These are phyloP conservation scores for Drosophila mulleri DNA, from an alignment of 2,888 invertebrate species.

Conservation along the genomic window DNA sequence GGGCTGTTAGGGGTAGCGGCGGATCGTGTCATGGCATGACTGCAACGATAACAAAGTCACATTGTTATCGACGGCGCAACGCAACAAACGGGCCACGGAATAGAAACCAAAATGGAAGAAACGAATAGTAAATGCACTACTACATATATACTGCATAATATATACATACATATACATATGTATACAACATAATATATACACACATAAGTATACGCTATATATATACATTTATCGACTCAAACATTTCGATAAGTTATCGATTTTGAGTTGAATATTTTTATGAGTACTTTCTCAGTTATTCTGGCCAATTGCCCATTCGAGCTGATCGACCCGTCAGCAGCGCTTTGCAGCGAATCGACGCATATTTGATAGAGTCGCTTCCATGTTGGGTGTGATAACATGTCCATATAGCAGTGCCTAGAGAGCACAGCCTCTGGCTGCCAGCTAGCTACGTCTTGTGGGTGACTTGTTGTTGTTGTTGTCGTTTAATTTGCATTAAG, in stretches of 20 bases:
- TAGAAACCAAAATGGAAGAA: not conserved
- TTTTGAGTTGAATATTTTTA: too few relatives aligned
- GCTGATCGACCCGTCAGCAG: constrained; percentile 9
- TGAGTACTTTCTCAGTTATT: not conserved
- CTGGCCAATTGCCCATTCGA: not conserved
- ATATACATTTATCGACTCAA: too few relatives aligned
- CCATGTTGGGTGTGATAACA: constrained; percentile 60
- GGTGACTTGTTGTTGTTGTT: constrained; percentile 45
- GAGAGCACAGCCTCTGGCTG: not conserved
- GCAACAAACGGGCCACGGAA: constrained; percentile 28
- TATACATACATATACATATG: not conserved
- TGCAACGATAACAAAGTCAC: constrained; percentile 56
- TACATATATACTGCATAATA: not conserved
- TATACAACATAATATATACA: too few relatives aligned
- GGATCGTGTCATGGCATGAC: constrained; percentile 36
- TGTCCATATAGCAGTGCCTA: constrained; percentile 49
- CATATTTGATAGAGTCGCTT: constrained; percentile 51
- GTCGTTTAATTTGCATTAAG: constrained; percentile 72
- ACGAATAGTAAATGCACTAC: constrained; percentile 26
- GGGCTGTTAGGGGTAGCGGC: not conserved
- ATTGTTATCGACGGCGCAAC: constrained; percentile 51
- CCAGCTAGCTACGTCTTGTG: constrained; percentile 44
- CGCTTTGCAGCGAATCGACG: constrained; percentile 37
- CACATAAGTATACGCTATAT: not conserved
- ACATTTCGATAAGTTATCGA: too few relatives aligned